Conservation (phyloP, 2,888 invertebrate genomes). For the Eupithecia tripunctaria region DNA sequence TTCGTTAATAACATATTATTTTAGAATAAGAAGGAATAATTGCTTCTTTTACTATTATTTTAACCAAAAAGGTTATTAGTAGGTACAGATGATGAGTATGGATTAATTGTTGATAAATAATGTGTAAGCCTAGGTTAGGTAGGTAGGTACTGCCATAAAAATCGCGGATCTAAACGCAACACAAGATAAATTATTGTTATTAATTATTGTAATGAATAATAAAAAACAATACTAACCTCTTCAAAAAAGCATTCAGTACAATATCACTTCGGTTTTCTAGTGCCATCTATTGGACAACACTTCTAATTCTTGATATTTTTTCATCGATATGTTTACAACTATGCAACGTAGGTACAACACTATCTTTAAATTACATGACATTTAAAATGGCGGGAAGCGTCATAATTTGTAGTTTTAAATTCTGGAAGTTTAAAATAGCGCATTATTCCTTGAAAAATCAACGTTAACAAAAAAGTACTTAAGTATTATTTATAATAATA, state of each 20-base stretch:
- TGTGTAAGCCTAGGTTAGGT: neutral
- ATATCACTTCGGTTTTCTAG: conserved; percentile 23
- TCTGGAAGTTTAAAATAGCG: conserved; percentile 21
- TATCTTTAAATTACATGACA: conserved; percentile 41
- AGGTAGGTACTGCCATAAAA: neutral
- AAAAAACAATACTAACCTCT: conserved; percentile 33
- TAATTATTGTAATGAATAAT: too few relatives aligned
- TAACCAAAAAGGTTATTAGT: too few relatives aligned
- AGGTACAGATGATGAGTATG: too few relatives aligned
- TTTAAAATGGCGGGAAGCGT: conserved; percentile 54
- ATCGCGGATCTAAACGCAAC: neutral
- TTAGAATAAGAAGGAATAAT: too few relatives aligned
- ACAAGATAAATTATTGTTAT: neutral
- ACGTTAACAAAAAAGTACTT: neutral
- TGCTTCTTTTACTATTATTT: too few relatives aligned
- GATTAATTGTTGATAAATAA: too few relatives aligned
- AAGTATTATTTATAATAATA: neutral
- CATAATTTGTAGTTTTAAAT: conserved; percentile 38
- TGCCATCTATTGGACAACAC: conserved; percentile 33
- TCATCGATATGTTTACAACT: conserved; percentile 37
- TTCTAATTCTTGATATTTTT: conserved; percentile 27
- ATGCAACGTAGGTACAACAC: conserved; percentile 39
- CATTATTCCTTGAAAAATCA: neutral
- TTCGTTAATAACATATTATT: too few relatives aligned
- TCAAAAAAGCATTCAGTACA: conserved; percentile 28